Base-by-base conservation (phyloP, 2,797 vertebrate species). In the Falco rusticolus region DNA sequence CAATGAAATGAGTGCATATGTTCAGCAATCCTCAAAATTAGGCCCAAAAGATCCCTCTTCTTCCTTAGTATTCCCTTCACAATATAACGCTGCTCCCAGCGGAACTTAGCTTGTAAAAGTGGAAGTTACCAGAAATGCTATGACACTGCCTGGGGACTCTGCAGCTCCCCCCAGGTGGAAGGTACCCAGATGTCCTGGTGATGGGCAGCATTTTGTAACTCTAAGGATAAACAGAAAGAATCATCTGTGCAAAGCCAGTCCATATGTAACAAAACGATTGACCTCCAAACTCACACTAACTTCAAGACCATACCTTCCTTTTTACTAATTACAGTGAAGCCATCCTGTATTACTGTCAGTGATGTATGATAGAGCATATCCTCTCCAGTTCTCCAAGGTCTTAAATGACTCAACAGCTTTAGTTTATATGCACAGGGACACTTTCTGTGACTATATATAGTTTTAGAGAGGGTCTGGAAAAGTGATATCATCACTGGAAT, bases 361-460 rank as follows among this genome's bases (percentile, higher is more conserved):
- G 65, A 79, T n/a, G 29, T 14, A 65, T 57, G 65, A 91, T 26
- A 84, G 29, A 87, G 72, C 87, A 86, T 3, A 86, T 87, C 71
- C 82, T 76, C 72, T 70, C 24, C 4, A 3, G 81, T 72, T 89
- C 86, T 71, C 54, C 78, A 89, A 76, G 64, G 69, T 92, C 90
- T 84, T 74, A 83, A 94, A 51, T 78, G 47, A 89, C 81, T 92
- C 89, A 90, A 85, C 6, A 6, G 5, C 57, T 92, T 75, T 10
- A 72, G 84, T 12, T 84, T 45, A 9, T 75, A 84, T 10, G 34
- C 1, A 0, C n/a, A 59, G 39, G 85, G 57, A 86, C 84, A 72
- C 59, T 95, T 94, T 92, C 61, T 81, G 75, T 79, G 57, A 85
- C 96, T 96, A 96, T 94, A 95, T 96, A 95, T 96, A 94, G 95